Percentiles rank a stretch among this genome's conserved stretches.
These are phyloP conservation scores for Sipha flava DNA, from an alignment of 1,140 invertebrate genomes.

Conservation along the genomic window DNA sequence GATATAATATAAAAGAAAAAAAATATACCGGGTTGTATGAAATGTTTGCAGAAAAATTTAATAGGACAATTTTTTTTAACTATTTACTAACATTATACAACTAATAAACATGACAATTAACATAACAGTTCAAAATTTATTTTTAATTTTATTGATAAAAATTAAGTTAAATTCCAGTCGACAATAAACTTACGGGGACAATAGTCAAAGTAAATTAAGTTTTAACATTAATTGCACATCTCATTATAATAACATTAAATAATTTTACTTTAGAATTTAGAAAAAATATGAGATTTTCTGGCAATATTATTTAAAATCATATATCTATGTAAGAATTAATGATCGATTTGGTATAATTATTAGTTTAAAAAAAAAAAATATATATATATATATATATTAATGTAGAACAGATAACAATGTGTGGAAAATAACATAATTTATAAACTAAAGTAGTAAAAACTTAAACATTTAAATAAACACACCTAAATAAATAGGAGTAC, in stretches of 20 bases:
- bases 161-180: neutral
- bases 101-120: conserved; percentile 6
- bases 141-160: neutral
- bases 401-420: neutral
- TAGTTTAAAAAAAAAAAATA: too few relatives aligned
- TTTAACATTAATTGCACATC: conserved; percentile 6
- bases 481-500: neutral
- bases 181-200: neutral
- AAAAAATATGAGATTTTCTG: neutral
- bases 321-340: too few relatives aligned
- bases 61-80: neutral
- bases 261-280: neutral
- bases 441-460: neutral
- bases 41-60: neutral
- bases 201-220: neutral
- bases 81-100: neutral
- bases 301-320: neutral
- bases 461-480: conserved; percentile 5
- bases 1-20: too few relatives aligned
- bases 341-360: too few relatives aligned
- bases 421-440: neutral
- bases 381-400: too few relatives aligned
- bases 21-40: too few relatives aligned
- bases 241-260: neutral
- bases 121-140: neutral